phyloP scores from a whole-genome alignment of 2,797 vertebrate genomes.

The Sphenodon punctatus region DNA sequence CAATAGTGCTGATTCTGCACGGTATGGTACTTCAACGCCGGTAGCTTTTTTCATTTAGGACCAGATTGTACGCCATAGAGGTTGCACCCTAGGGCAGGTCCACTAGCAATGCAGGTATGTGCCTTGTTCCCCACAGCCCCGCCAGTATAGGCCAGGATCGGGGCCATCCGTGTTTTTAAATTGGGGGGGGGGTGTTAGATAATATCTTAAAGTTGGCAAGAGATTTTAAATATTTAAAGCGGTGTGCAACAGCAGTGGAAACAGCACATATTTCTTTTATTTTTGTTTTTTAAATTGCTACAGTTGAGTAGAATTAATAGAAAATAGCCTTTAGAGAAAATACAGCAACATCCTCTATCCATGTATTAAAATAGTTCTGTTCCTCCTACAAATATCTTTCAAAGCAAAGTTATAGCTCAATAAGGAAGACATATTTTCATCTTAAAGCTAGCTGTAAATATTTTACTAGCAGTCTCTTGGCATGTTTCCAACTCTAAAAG shows the following conservation, averaged over 20 bases:
- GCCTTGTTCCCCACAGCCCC: too few species aligned
- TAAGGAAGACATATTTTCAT: slow-evolving; percentile 62
- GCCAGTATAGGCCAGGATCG: too few species aligned
- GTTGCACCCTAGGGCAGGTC: too few species aligned
- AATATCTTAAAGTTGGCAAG: too few species aligned
- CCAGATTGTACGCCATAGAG: too few species aligned
- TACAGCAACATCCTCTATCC: background rate
- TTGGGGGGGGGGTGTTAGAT: too few species aligned
- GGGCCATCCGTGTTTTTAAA: too few species aligned
- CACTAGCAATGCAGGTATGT: too few species aligned
- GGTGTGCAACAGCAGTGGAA: background rate
- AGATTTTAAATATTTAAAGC: slow-evolving; percentile 38
- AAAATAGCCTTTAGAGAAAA: slow-evolving; percentile 9
- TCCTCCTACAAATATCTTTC: slow-evolving; percentile 22
- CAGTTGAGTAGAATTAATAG: background rate
- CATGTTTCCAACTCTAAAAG: slow-evolving; percentile 23
- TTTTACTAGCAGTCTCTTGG: slow-evolving; percentile 60
- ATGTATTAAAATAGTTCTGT: slow-evolving; percentile 42
- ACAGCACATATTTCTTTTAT: background rate
- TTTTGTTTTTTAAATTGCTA: background rate
- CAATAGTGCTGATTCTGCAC: too few species aligned
- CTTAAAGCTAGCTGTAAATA: slow-evolving; percentile 65
- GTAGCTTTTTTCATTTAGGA: too few species aligned
- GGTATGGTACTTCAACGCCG: too few species aligned
- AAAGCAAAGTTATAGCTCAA: slow-evolving; percentile 53